Evolutionary conservation across 2,888 invertebrate species (phyloP), one percentile per base, ranked within the genome.

Genomic region (Lepas anatifera): DNA sequence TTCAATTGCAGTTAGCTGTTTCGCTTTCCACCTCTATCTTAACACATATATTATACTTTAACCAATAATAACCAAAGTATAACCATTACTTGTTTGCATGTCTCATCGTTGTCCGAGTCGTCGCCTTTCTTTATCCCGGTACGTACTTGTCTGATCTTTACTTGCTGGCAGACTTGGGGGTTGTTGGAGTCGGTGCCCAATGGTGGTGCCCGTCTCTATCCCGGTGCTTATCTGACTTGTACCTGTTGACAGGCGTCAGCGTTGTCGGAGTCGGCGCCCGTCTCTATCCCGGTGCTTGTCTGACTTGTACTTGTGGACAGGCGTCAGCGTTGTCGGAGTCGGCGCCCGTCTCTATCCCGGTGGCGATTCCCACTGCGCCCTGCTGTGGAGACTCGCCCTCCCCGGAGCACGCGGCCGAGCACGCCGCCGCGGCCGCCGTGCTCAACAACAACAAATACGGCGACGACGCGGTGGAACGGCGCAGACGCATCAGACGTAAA

Each of bases 221-320:
- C 39, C 39, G 74, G 16, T 73, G 68, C 0, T 75, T 76, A 48
- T 72, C 75, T 1, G 76, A 80, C 6, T 81, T 82, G 72, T 80
- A 78, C 73, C 71, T 82, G 46, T 80, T n/a, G n/a, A n/a, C 82
- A 70, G 81, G 80, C 71, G 81, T 81, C 4, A 81, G 81, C 32
- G 82, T 82, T 75, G 82, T 82, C 73, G 82, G 82, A 74, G 75
- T 82, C 16, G 79, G 82, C 75, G 82, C 81, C n/a, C 80, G 81
- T 2, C 82, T 82, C 16, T 82, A 82, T 3, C 82, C 82, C 75
- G 77, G 80, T 8, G 81, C 79, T 74, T 78, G 78, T 25, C 77
- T 82, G 68, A 79, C 79, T n/a, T 77, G 80, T 81, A 74, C 77
- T 79, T 79, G 81, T 81, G 80, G 72, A 66, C 67, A 69, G 16